A percentile compares a stretch with the other conserved stretches of the same genome.
phyloP scores from a whole-genome alignment of 2,888 invertebrate species.

The Dicyrtoma fusca region DNA sequence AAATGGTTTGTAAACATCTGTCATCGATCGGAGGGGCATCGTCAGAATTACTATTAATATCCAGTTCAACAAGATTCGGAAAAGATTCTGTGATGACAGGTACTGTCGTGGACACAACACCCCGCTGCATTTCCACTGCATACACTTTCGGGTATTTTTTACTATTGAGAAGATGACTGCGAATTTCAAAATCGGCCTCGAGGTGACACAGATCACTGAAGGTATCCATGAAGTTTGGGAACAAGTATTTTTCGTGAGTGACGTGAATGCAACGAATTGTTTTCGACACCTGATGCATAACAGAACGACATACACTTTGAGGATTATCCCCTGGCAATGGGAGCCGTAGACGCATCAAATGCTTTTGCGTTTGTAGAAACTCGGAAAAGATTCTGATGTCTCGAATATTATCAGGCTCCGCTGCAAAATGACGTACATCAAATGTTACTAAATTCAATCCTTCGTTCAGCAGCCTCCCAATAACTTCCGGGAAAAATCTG shows the following conservation, averaged over 20 bases:
- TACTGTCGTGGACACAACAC: constrained; percentile 29
- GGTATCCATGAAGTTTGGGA: constrained; percentile 35
- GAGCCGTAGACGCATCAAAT: constrained; percentile 33
- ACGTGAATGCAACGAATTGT: constrained; percentile 21
- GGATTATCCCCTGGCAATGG: constrained; percentile 39
- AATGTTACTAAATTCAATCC: constrained; percentile 32
- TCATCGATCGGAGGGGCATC: constrained; percentile 37
- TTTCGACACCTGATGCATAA: constrained; percentile 17
- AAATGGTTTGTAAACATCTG: constrained; percentile 35
- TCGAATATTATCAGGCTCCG: constrained; percentile 30
- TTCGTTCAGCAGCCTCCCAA: constrained; percentile 20
- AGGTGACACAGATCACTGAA: constrained; percentile 34
- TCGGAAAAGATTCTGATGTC: constrained; percentile 37
- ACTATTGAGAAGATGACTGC: constrained; percentile 18
- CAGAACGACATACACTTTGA: constrained; percentile 18
- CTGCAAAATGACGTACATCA: constrained; percentile 35
- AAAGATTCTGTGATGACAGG: constrained; percentile 35
- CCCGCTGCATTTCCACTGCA: constrained; percentile 36
- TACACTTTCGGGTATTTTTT: constrained; percentile 30
- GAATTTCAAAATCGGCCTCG: constrained; percentile 38
- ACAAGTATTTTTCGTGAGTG: constrained; percentile 36
- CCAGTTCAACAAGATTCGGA: constrained; percentile 38
- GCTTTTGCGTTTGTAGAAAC: constrained; percentile 36
- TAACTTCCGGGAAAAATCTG: constrained; percentile 35
- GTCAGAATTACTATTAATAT: constrained; percentile 38